These are phyloP conservation scores for Phataginus tetradactyla DNA, from an alignment of 2,797 vertebrate species.

Conservation along the genomic window DNA sequence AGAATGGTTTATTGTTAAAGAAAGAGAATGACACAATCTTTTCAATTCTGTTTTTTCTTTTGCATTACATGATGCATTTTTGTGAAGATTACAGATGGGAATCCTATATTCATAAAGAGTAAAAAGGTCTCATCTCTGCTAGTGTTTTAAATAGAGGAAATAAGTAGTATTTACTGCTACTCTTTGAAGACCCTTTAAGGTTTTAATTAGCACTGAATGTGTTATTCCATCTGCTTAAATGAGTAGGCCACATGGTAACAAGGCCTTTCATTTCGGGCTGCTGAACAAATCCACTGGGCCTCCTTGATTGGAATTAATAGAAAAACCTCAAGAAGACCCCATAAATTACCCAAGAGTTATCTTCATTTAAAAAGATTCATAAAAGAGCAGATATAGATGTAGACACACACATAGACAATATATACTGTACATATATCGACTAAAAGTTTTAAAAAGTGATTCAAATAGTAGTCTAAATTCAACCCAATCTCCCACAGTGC, in stretches of 20 bases:
- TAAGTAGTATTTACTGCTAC: constrained; percentile 67
- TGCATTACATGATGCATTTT: constrained; percentile 51
- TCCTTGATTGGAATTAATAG: constrained; percentile 22
- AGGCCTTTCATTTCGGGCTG: constrained; percentile 12
- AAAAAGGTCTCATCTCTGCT: constrained; percentile 64
- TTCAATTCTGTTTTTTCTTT: constrained; percentile 48
- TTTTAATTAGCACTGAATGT: constrained; percentile 71
- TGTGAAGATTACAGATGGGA: constrained; percentile 72
- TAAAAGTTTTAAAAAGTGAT: background rate
- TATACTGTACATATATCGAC: background rate
- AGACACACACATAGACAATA: background rate
- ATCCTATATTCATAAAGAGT: constrained; percentile 71
- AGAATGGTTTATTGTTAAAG: constrained; percentile 27
- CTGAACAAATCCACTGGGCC: background rate
- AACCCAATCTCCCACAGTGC: background rate
- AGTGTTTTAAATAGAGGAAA: constrained; percentile 67
- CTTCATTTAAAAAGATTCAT: constrained; percentile 31
- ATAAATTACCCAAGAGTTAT: background rate
- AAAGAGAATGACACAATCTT: constrained; percentile 22
- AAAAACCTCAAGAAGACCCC: background rate
- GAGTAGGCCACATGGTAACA: constrained; percentile 53
- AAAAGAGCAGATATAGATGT: background rate
- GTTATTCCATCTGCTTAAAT: constrained; percentile 70
- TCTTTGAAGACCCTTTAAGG: constrained; percentile 74
- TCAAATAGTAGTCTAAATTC: constrained; percentile 41